Base-by-base conservation (phyloP, 2,888 invertebrate species). In the Latrodectus elegans region DNA sequence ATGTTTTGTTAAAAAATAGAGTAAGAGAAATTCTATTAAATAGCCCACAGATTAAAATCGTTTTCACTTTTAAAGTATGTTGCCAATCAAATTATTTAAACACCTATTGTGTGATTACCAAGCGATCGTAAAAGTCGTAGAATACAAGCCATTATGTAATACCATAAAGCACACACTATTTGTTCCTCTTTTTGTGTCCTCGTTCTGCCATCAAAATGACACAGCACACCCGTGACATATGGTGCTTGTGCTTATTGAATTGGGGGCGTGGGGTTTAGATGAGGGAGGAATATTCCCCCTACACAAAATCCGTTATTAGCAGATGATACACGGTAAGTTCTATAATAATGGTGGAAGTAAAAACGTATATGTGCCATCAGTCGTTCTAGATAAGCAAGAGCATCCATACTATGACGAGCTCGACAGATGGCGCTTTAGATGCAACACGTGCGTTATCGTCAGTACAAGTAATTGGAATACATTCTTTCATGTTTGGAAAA, bases 301-400 rank as follows among this genome's bases (percentile, higher is more conserved):
- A 14, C 49, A 15, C 53, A 84, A 84, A 78, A 78, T 77, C 84
- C 84, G 84, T 84, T 84, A 84, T 84, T 84, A 84, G 77, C 84
- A 84, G 84, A 84, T 84, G 84, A 84, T 78, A 84, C 84, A 14
- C 71, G 78, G 67, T 49, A 73, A 26, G 26, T 15, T 60, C 12
- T n/a, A 49, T 70, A 49, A 70, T 70, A 70, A 70, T 26, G 17
- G 49, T 70, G 53, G 52, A 68, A 78, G 17, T 78, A 77, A 84
- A 77, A 73, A 84, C n/a, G 60, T 53, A 73, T 22, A 78, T 67
- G 55, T 64, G 65, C 12, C 70, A 38, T 38, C 38, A 38, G 38
- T 15, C 9, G 22, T 26, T 15, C 15, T 10, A 38, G 22, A 38
- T 26, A 70, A 38, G 26, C 15, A 38, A 11, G 1, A 14, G 38